phyloP scores from a whole-genome alignment of 2,113 vertebrate species.

The Bucco capensis region DNA sequence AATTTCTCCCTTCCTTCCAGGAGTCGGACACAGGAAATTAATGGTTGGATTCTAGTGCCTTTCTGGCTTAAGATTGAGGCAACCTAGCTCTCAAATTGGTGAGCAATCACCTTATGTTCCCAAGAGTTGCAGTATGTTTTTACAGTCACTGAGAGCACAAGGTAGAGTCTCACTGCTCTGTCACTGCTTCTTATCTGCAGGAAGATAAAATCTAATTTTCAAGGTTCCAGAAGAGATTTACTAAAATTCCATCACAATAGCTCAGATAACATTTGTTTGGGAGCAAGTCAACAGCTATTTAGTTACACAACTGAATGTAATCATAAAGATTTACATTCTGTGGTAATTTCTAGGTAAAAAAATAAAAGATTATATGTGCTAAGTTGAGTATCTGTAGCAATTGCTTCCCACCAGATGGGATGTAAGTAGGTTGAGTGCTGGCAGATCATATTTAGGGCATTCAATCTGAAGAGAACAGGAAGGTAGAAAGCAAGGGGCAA shows the following conservation, averaged over 20 bases:
- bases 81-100: not conserved
- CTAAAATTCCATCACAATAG: not conserved
- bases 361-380: not conserved
- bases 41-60: not conserved
- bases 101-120: not conserved
- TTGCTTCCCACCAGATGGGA: not conserved
- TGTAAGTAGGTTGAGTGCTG: not conserved
- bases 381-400: not conserved
- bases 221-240: not conserved
- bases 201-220: not conserved
- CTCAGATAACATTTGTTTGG: not conserved
- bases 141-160: not conserved
- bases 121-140: not conserved
- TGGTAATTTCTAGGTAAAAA: not conserved
- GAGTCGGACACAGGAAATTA: not conserved
- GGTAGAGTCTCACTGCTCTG: not conserved
- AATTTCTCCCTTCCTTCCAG: not conserved
- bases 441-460: not conserved
- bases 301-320: not conserved
- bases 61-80: not conserved
- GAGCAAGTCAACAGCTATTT: not conserved
- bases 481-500: not conserved
- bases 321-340: not conserved
- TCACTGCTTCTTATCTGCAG: not conserved
- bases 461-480: not conserved